A percentile compares a stretch with the other conserved stretches of the same genome.
These are phyloP conservation scores for Acheta domesticus DNA, from an alignment of 2,888 invertebrate genomes.

Conservation along the genomic window DNA sequence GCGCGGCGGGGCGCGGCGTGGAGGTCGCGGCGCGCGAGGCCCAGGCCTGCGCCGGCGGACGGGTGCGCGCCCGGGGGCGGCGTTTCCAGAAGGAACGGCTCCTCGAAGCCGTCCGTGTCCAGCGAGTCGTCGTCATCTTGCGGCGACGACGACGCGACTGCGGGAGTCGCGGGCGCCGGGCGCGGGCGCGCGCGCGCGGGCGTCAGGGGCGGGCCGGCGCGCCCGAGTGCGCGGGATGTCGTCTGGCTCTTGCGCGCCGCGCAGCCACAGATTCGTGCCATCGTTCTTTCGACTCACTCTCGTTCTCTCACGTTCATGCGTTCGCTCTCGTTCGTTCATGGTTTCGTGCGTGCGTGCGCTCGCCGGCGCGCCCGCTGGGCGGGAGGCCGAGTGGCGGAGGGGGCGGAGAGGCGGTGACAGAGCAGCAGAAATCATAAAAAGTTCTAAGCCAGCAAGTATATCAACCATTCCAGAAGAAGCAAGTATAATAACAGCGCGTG, in stretches of 20 bases:
- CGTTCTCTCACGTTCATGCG: conserved; percentile 1
- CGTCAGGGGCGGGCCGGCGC: background rate
- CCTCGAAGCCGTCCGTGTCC: conserved; percentile 55
- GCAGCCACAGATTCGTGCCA: background rate
- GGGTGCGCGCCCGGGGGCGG: conserved; percentile 43
- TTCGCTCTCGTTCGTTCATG: background rate
- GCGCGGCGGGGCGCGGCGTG: conserved; percentile 35
- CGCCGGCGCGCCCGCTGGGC: background rate
- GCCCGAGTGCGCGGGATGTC: background rate
- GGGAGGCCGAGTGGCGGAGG: background rate
- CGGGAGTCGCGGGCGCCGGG: conserved; percentile 28
- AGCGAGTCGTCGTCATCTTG: conserved; percentile 56
- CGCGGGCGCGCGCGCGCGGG: conserved; percentile 32
- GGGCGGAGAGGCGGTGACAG: conserved; percentile 7
- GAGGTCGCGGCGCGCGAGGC: background rate
- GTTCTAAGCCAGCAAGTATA: background rate
- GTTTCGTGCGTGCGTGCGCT: background rate
- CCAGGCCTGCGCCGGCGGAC: background rate
- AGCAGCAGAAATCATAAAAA: conserved; percentile 5
- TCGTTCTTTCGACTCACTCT: background rate
- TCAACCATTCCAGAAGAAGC: background rate
- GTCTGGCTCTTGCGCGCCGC: background rate
- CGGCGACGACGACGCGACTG: conserved; percentile 51
- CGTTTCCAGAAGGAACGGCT: conserved; percentile 51
- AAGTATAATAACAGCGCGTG: background rate